Base-by-base conservation (phyloP, 2,113 vertebrate species). In the Lycaon pictus region DNA sequence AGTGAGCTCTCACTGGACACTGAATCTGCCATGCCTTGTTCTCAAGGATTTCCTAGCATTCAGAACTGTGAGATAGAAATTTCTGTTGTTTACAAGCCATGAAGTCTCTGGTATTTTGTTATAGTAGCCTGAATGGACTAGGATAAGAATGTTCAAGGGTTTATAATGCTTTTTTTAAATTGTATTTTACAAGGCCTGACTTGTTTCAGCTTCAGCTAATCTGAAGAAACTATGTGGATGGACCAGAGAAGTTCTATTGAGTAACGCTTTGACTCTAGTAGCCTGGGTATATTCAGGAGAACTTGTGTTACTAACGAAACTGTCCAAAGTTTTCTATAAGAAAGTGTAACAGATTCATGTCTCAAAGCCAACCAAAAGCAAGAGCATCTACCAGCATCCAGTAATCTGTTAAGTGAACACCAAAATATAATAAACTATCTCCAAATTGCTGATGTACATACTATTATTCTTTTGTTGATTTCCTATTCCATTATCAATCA, bases 251-350 rank as follows among this genome's bases (percentile, higher is more conserved):
- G 20, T 77, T 83, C 19, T 86, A 93, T 0, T 58, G 37, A 48
- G 32, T n/a, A 82, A 76, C 53, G 86, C 5, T 90, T 94, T 3
- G 51, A 80, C 92, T 95, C 71, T 76, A 37, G 35, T 48, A 95
- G 27, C 4, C 4, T 79, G 17, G 11, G 17, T 56, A 7, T 90
- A 85, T 79, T 88, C n/a, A 85, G 53, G 22, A 63, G 35, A 93
- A 93, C 32, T 58, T 81, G 29, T 53, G 29, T 67, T 72, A 93
- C 48, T 83, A 43, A 89, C 69, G 79, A 89, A 92, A 63, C 20
- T 77, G 27, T 32, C 85, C 69, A 84, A 90, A 82, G 60, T 88
- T 13, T 53, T 88, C 27, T 27, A 25, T 0, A 82, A 96, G 43
- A 77, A 77, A 63, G 7, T 86, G 1, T 20, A 91, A 72, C 4